phyloP scores from a whole-genome alignment of 2,888 invertebrate species.

The Biston betularia region DNA sequence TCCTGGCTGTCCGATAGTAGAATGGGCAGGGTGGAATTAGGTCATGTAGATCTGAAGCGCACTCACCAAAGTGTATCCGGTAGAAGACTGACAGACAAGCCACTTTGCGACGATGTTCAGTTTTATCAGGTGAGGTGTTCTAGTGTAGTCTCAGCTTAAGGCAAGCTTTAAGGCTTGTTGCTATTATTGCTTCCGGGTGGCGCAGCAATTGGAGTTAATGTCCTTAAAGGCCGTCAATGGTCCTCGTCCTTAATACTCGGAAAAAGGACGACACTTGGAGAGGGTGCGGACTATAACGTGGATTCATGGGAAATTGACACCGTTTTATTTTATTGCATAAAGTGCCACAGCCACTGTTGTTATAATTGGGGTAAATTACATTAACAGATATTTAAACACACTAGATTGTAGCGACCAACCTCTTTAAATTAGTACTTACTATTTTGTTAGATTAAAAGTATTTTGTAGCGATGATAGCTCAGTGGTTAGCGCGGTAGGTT shows the following conservation, averaged over 20 bases:
- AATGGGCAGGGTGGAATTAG: no score
- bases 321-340: constrained; percentile 16
- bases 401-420: background rate
- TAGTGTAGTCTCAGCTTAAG: background rate
- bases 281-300: constrained; percentile 19
- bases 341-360: constrained; percentile 1
- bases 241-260: constrained; percentile 22
- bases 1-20: no score
- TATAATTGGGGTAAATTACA: constrained; percentile 8
- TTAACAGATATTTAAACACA: background rate
- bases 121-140: background rate
- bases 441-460: no score
- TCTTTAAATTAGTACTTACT: no score
- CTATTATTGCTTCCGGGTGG: constrained; percentile 22
- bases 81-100: no score
- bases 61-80: no score
- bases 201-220: constrained; percentile 33
- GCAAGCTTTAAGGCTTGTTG: constrained; percentile 20
- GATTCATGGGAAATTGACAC: constrained; percentile 20
- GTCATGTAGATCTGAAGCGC: no score
- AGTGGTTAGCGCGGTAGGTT: no score
- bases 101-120: no score
- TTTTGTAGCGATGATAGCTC: no score
- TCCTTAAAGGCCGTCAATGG: constrained; percentile 29
- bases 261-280: constrained; percentile 22